Evolutionary conservation across 2,888 invertebrate genomes (phyloP).

Genomic region (Linyphia triangularis): DNA sequence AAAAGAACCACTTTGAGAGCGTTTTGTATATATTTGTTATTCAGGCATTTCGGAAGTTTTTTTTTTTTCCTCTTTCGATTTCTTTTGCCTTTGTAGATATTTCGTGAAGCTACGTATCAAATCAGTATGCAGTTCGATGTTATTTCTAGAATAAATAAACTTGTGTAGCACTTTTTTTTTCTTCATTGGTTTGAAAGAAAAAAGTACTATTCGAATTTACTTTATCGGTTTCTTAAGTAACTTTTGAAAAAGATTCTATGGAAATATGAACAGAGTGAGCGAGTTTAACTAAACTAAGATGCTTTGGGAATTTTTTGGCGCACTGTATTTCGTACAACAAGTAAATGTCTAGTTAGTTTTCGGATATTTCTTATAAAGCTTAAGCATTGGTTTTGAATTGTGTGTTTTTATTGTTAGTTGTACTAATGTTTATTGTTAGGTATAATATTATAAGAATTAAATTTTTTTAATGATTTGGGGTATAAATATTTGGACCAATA

Average conservation of each 20-base stretch:
- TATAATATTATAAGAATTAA: too few relatives aligned
- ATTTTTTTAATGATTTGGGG: too few relatives aligned
- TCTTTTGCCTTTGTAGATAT: background rate
- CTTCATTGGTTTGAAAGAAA: background rate
- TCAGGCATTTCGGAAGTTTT: slow-evolving; percentile 16
- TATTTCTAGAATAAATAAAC: background rate
- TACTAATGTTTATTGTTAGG: too few relatives aligned
- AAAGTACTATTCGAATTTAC: background rate
- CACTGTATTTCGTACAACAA: too few relatives aligned
- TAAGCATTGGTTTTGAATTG: too few relatives aligned
- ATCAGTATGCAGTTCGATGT: background rate
- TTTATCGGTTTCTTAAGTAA: background rate
- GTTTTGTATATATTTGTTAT: slow-evolving; percentile 37
- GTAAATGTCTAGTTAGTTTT: too few relatives aligned
- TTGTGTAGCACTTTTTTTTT: background rate
- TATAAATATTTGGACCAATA: too few relatives aligned
- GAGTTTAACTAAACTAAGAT: background rate
- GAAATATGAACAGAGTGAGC: background rate
- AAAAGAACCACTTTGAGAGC: slow-evolving; percentile 45
- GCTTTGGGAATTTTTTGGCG: background rate
- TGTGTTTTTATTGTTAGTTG: too few relatives aligned
- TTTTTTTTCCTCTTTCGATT: background rate
- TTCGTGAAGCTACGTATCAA: background rate
- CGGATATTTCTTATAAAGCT: too few relatives aligned
- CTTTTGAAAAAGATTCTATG: background rate